Evolutionary conservation across 37 sponge, comb jelly and placozoan genomes (phyloP).

Genomic region (Eunapius fragilis): DNA sequence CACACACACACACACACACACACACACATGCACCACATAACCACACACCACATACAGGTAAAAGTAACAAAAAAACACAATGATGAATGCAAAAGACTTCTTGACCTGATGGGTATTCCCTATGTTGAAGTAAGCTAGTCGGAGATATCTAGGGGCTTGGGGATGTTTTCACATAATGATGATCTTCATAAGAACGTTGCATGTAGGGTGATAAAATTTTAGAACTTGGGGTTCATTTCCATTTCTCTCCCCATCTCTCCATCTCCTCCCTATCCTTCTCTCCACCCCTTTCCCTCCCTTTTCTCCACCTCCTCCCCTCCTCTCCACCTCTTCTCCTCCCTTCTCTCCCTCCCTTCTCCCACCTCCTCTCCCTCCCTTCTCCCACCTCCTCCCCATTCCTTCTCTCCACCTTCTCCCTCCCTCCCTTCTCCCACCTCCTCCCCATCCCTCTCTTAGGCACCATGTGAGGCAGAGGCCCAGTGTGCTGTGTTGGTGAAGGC

Average conservation of each 20-base stretch:
- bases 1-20: background rate
- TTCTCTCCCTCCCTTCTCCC: too few relatives aligned
- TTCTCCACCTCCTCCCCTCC: too few relatives aligned
- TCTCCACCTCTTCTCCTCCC: too few relatives aligned
- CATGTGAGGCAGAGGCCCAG: conserved; percentile 99
- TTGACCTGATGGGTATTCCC: conserved; percentile 96
- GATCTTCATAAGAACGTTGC: background rate
- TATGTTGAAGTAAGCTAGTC: conserved; percentile 64
- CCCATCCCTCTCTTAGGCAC: conserved; percentile 65
- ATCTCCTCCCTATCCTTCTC: too few relatives aligned
- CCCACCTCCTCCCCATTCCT: too few relatives aligned
- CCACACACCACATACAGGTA: conserved; percentile 53
- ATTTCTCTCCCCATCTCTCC: too few relatives aligned
- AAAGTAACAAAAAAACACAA: conserved; percentile 89
- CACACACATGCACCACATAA: too few relatives aligned
- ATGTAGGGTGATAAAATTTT: background rate
- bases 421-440: background rate
- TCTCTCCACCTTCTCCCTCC: background rate
- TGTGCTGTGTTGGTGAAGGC: conserved; percentile 93
- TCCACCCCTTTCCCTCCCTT: too few relatives aligned
- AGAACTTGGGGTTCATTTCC: too few relatives aligned
- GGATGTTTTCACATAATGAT: too few relatives aligned
- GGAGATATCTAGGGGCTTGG: too few relatives aligned
- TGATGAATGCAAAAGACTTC: conserved; percentile 89
- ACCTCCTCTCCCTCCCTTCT: too few relatives aligned